Conservation (phyloP, 2,888 invertebrate genomes). For the Onthophagus sagittarius region DNA sequence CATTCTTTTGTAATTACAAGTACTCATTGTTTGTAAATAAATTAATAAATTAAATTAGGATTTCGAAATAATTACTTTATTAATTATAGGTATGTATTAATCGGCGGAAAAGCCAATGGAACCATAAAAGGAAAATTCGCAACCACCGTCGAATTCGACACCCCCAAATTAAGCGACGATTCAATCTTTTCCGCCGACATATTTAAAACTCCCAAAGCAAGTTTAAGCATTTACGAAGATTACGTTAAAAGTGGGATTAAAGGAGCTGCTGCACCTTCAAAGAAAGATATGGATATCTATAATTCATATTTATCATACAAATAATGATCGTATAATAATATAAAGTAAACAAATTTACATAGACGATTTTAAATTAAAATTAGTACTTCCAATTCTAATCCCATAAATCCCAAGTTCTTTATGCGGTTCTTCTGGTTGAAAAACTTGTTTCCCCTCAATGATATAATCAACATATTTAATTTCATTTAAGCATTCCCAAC, state of each 20-base stretch:
- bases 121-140: constrained; percentile 49
- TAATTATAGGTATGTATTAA: constrained; percentile 59
- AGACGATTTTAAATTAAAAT: background rate
- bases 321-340: constrained; percentile 24
- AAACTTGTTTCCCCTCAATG: constrained; percentile 4
- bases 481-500: constrained; percentile 8
- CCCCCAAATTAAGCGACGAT: constrained; percentile 53
- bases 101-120: constrained; percentile 60
- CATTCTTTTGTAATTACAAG: too few relatives aligned
- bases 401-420: background rate
- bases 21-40: too few relatives aligned
- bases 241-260: constrained; percentile 58
- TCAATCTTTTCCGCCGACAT: constrained; percentile 61
- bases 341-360: background rate
- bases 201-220: constrained; percentile 60
- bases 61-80: constrained; percentile 7
- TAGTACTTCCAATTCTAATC: background rate
- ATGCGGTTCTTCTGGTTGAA: constrained; percentile 3
- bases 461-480: constrained; percentile 1
- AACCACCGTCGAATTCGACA: constrained; percentile 31
- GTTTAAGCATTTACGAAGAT: constrained; percentile 65
- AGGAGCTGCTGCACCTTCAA: constrained; percentile 52
- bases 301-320: constrained; percentile 46
- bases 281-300: constrained; percentile 51
- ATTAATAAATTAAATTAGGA: background rate